phyloP scores from a whole-genome alignment of 2,113 vertebrate genomes.

The Macquaria australasica region DNA sequence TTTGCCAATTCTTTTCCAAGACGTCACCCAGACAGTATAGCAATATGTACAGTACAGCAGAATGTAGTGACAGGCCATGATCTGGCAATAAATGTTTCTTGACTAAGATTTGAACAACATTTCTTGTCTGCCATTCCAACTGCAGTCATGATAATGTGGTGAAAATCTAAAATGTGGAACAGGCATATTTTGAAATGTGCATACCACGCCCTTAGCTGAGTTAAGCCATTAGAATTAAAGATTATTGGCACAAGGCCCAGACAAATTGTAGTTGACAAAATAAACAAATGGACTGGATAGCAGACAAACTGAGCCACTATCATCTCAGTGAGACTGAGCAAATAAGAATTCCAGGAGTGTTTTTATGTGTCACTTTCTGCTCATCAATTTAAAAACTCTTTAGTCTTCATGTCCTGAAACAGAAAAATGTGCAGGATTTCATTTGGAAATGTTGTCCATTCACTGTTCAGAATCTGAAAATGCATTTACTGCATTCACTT shows the following conservation, averaged over 20 bases:
- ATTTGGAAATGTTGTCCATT: constrained; percentile 26
- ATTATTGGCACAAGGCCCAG: constrained; percentile 43
- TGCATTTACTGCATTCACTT: constrained; percentile 4
- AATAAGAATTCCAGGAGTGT: neutral
- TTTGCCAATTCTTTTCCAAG: neutral
- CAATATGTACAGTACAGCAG: no score
- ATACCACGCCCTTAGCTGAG: constrained; percentile 14
- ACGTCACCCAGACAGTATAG: neutral
- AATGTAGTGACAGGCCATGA: neutral
- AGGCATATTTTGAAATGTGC: constrained; percentile 12
- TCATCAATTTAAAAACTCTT: constrained; percentile 21
- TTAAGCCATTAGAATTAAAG: constrained; percentile 42
- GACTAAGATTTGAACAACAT: neutral
- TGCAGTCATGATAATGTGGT: neutral
- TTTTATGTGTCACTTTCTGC: neutral
- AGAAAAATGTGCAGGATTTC: constrained; percentile 16
- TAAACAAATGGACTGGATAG: neutral
- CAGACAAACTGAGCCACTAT: constrained; percentile 1
- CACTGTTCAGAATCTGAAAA: constrained; percentile 28
- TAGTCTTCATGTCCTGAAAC: constrained; percentile 13
- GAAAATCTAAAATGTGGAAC: neutral
- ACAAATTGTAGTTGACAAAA: constrained; percentile 32
- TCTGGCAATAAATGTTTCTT: neutral
- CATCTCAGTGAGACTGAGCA: neutral
- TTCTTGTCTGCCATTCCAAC: neutral